Conservation (phyloP, 2,113 vertebrate genomes). For the Alosa alosa region DNA sequence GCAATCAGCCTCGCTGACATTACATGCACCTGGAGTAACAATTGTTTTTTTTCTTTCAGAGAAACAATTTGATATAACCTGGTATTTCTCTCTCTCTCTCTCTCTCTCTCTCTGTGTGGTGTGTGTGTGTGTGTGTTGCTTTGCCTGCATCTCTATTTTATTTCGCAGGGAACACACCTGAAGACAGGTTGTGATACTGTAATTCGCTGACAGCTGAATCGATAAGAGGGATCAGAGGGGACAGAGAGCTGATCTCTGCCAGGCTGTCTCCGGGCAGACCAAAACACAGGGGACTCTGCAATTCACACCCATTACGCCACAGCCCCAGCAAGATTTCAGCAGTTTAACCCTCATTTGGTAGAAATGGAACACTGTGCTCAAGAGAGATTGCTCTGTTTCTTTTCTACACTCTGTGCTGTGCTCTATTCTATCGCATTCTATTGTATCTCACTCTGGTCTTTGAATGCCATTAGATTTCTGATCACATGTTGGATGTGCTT, state of each 20-base stretch:
- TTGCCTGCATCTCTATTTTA: background rate
- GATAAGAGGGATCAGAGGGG: constrained; percentile 46
- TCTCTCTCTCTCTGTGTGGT: background rate
- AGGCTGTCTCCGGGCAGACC: constrained; percentile 34
- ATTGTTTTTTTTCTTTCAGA: background rate
- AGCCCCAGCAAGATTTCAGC: background rate
- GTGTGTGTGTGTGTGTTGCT: background rate
- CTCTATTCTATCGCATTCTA: background rate
- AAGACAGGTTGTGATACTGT: constrained; percentile 37
- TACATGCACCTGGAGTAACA: background rate
- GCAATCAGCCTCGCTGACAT: background rate
- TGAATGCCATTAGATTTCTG: background rate
- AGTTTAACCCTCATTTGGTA: constrained; percentile 5
- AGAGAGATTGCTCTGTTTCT: background rate
- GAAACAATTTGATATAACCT: background rate
- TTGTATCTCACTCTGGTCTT: background rate
- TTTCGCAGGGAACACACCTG: constrained; percentile 38
- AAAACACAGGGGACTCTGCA: constrained; percentile 33
- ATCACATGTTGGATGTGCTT: background rate
- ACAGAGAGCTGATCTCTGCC: constrained; percentile 17
- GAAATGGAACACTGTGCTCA: background rate
- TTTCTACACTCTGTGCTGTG: background rate
- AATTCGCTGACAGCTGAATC: constrained; percentile 50
- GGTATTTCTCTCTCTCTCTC: background rate
- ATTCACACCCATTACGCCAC: constrained; percentile 31